Percentiles rank a stretch among this genome's conserved stretches.
phyloP scores from a whole-genome alignment of 2,113 vertebrate genomes.

The Elephas maximus region DNA sequence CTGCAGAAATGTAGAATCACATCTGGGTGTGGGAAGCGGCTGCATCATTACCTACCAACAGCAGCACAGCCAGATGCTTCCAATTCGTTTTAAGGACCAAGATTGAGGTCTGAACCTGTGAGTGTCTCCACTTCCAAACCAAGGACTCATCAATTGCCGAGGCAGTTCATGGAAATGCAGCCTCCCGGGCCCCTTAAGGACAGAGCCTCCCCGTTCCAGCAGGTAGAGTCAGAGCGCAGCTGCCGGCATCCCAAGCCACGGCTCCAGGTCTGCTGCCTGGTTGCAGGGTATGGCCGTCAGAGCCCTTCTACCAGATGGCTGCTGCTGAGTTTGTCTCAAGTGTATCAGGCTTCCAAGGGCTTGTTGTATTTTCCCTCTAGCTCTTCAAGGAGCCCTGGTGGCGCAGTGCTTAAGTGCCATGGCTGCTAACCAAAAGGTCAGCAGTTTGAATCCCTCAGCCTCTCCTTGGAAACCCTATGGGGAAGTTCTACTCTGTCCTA shows the following conservation, averaged over 20 bases:
- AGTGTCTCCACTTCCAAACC: conserved; percentile 67
- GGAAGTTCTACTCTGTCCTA: too few relatives aligned
- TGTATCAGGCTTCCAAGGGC: background rate
- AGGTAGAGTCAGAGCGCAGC: conserved; percentile 24
- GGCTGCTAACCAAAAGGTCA: too few relatives aligned
- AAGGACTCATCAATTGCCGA: background rate
- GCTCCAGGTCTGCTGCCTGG: background rate
- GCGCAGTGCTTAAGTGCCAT: too few relatives aligned
- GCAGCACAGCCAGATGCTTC: conserved; percentile 90
- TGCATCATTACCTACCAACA: conserved; percentile 90
- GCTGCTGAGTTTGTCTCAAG: accelerated
- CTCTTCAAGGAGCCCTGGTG: background rate
- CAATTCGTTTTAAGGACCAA: conserved; percentile 87
- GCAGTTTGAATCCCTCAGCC: too few relatives aligned
- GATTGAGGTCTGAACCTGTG: conserved; percentile 80
- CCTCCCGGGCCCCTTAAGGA: background rate
- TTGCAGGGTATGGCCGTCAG: conserved; percentile 26
- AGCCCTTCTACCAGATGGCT: background rate
- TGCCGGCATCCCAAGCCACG: background rate
- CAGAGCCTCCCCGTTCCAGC: background rate
- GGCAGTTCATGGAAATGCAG: background rate
- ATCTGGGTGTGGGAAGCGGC: conserved; percentile 89
- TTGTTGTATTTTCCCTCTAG: conserved; percentile 3
- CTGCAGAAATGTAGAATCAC: conserved; percentile 91
- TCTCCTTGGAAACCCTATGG: too few relatives aligned